These are phyloP conservation scores for Drosophila arawakana DNA, from an alignment of 1,140 invertebrate genomes.

Conservation along the genomic window DNA sequence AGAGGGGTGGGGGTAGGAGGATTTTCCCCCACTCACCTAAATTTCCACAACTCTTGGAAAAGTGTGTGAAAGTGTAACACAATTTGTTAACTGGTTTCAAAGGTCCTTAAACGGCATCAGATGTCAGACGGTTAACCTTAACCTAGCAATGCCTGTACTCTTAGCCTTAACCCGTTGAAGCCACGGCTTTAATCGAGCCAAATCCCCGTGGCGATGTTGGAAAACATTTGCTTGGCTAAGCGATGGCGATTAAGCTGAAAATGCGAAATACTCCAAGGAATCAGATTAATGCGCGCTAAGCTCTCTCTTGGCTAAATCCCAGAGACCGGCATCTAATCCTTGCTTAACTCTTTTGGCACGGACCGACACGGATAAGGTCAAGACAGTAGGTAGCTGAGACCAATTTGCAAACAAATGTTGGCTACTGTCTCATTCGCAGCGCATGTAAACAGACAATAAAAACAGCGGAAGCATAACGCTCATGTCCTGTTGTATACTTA, in stretches of 20 bases:
- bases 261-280: slow-evolving; percentile 55
- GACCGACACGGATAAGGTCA: slow-evolving; percentile 28
- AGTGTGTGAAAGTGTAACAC: slow-evolving; percentile 5
- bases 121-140: slow-evolving; percentile 52
- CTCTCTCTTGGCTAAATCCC: slow-evolving; percentile 53
- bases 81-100: slow-evolving; percentile 16
- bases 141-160: slow-evolving; percentile 36
- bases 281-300: slow-evolving; percentile 79
- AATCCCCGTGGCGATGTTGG: slow-evolving; percentile 53
- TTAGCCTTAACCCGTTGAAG: slow-evolving; percentile 34
- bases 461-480: slow-evolving; percentile 72
- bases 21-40: too few relatives aligned
- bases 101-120: slow-evolving; percentile 56
- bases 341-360: slow-evolving; percentile 74
- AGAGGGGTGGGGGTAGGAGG: too few relatives aligned
- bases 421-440: slow-evolving; percentile 46
- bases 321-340: slow-evolving; percentile 55
- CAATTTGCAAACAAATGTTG: slow-evolving; percentile 57
- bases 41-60: too few relatives aligned
- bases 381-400: slow-evolving; percentile 60
- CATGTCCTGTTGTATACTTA: slow-evolving; percentile 23
- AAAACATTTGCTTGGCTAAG: slow-evolving; percentile 80
- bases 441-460: slow-evolving; percentile 77
- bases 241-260: slow-evolving; percentile 65
- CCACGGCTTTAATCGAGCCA: slow-evolving; percentile 62